Conservation (phyloP, 2,113 vertebrate genomes). For the Rhea americana region DNA sequence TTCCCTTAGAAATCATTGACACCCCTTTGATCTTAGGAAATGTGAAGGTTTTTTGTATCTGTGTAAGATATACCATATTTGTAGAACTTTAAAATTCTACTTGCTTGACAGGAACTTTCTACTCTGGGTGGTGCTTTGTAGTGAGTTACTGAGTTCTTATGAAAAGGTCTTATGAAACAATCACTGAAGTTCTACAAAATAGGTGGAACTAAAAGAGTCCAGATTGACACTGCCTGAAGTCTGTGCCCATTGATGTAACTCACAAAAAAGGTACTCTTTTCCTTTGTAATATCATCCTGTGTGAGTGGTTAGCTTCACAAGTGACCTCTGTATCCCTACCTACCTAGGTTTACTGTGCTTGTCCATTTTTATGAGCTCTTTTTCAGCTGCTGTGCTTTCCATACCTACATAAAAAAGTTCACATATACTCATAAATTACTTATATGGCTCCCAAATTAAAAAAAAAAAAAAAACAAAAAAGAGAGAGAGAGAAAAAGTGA, state of each 20-base stretch:
- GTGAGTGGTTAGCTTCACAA: background rate
- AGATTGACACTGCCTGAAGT: background rate
- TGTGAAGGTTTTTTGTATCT: background rate
- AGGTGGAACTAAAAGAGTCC: background rate
- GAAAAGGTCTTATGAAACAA: background rate
- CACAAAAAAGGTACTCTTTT: background rate
- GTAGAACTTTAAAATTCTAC: background rate
- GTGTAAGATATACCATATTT: fast-evolving
- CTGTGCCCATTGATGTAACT: background rate
- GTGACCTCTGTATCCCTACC: background rate
- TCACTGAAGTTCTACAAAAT: background rate
- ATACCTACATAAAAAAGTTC: background rate
- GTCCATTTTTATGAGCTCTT: background rate
- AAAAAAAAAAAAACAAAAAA: background rate
- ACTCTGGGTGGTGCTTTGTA: background rate
- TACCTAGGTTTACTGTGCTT: background rate
- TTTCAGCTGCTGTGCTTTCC: background rate
- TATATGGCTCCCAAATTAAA: background rate
- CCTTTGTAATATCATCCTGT: background rate
- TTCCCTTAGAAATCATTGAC: background rate
- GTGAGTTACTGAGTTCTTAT: background rate
- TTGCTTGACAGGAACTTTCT: background rate
- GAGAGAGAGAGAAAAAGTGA: background rate
- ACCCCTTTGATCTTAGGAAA: background rate
- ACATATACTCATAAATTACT: background rate